These are phyloP conservation scores for Endotricha flammealis DNA, from an alignment of 2,888 invertebrate genomes.

Conservation along the genomic window DNA sequence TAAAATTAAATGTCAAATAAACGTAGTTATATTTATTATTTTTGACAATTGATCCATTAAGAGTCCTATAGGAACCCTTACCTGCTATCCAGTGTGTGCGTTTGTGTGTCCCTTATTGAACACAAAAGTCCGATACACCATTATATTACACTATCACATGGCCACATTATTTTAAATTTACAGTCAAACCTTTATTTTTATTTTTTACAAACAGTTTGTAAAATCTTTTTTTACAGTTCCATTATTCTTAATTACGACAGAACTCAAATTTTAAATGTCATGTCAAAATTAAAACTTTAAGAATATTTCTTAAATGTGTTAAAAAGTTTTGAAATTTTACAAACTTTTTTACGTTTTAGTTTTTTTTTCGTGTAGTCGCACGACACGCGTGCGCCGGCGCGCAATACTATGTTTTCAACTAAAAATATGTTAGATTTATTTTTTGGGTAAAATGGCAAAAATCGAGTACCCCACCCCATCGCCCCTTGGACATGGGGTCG, in stretches of 20 bases:
- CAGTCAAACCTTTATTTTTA: too few species aligned
- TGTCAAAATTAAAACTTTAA: too few species aligned
- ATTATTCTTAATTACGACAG: too few species aligned
- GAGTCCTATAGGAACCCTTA: constrained; percentile 48
- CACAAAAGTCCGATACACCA: constrained; percentile 41
- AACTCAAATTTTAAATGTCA: too few species aligned
- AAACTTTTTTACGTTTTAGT: too few species aligned
- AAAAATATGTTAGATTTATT: constrained; percentile 65
- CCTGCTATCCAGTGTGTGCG: constrained; percentile 46
- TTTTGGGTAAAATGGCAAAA: constrained; percentile 73
- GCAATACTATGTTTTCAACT: constrained; percentile 71
- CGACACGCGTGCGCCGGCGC: constrained; percentile 60
- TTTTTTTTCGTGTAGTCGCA: constrained; percentile 37
- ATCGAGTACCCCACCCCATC: constrained; percentile 54
- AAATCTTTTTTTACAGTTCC: too few species aligned
- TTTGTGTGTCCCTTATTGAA: constrained; percentile 39
- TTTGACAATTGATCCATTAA: constrained; percentile 14
- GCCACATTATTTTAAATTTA: too few species aligned
- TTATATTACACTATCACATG: constrained; percentile 22
- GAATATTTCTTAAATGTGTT: too few species aligned
- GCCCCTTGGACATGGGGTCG: constrained; percentile 65
- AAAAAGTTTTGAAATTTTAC: too few species aligned
- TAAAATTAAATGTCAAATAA: too few species aligned
- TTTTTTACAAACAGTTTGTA: too few species aligned
- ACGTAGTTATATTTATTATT: neutral